Conservation (phyloP, 2,888 invertebrate species). For the Rhorus exstirpatorius region DNA sequence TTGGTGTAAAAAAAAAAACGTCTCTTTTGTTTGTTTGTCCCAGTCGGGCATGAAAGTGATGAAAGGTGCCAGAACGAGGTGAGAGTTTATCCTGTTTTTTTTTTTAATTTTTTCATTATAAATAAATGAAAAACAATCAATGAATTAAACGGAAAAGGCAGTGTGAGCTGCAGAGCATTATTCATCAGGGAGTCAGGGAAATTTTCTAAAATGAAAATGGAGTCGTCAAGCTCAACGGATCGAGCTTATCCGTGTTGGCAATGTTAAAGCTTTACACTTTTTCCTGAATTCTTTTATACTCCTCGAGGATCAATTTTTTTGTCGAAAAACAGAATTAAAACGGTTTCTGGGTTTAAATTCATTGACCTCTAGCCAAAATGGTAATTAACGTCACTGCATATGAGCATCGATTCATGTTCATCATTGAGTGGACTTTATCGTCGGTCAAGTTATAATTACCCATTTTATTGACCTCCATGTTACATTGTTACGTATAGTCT, state of each 20-base stretch:
- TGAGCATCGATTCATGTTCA: not conserved
- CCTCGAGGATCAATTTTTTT: too few relatives aligned
- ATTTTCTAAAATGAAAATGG: too few relatives aligned
- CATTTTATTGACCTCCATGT: not conserved
- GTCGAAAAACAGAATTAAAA: too few relatives aligned
- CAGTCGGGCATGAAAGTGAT: conserved; percentile 2
- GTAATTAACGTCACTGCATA: not conserved
- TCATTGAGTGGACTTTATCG: not conserved
- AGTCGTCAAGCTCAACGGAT: too few relatives aligned
- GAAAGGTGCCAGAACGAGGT: conserved; percentile 1
- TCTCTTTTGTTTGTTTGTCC: not conserved
- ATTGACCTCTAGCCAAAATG: not conserved
- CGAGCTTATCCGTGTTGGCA: too few relatives aligned
- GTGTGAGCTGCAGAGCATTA: too few relatives aligned
- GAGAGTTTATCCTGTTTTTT: not conserved
- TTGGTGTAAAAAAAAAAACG: not conserved
- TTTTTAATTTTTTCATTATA: too few relatives aligned
- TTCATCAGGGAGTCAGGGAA: too few relatives aligned
- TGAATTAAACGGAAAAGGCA: too few relatives aligned
- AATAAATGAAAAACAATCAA: too few relatives aligned
- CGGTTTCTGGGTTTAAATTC: not conserved
- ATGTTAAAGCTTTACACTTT: too few relatives aligned
- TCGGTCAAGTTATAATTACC: not conserved
- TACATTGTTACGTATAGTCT: not conserved
- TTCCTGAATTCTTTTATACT: too few relatives aligned